Percentiles rank a stretch among this genome's conserved stretches.
Conservation (phyloP, 1,140 invertebrate genomes). For the Euglossa dilemma region DNA sequence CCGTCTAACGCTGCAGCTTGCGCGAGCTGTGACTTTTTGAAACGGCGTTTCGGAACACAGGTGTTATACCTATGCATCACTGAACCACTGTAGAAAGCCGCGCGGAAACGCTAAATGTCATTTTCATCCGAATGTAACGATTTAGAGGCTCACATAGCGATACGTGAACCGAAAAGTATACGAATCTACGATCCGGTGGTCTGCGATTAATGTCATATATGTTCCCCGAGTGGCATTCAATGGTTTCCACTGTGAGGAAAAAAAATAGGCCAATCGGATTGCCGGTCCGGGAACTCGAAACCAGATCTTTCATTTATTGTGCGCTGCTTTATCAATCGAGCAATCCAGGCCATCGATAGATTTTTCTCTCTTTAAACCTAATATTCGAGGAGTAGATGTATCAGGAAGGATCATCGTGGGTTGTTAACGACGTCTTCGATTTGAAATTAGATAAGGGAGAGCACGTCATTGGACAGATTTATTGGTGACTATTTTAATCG, state of each 20-base stretch:
- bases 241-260: not conserved
- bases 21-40: not conserved
- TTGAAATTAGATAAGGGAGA: no score
- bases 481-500: no score
- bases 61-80: no score
- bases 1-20: not conserved
- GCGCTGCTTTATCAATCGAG: constrained; percentile 11
- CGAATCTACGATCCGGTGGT: not conserved
- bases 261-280: constrained; percentile 28
- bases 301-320: constrained; percentile 25
- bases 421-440: not conserved
- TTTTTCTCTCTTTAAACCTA: not conserved
- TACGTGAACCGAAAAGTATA: not conserved
- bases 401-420: not conserved
- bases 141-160: not conserved
- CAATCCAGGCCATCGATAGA: constrained; percentile 7
- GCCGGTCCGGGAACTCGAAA: constrained; percentile 16
- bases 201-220: constrained; percentile 20
- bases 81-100: no score
- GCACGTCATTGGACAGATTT: no score
- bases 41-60: not conserved
- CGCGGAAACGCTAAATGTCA: no score
- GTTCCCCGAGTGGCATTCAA: constrained; percentile 3
- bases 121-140: not conserved
- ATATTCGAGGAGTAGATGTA: not conserved